Evolutionary conservation across 2,113 vertebrate genomes (phyloP).

Genomic region (Tamias sibiricus): DNA sequence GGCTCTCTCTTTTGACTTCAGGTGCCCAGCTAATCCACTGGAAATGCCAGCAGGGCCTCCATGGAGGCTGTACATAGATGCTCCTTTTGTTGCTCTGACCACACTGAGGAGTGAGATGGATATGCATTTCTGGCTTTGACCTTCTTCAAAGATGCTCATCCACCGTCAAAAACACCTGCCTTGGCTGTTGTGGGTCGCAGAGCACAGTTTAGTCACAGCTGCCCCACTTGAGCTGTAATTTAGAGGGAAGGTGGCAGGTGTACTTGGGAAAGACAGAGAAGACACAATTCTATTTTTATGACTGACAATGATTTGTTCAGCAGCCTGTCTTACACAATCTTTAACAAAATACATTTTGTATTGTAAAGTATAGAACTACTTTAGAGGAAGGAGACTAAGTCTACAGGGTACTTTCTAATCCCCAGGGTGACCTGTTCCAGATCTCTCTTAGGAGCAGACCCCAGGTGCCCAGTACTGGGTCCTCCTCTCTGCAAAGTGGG

Average conservation of each 20-base stretch:
- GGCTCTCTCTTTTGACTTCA: background rate
- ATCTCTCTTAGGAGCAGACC: background rate
- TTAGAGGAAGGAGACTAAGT: background rate
- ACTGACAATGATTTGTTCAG: background rate
- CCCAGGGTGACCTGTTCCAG: background rate
- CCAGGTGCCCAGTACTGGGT: background rate
- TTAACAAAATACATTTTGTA: background rate
- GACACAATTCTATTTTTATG: constrained; percentile 1
- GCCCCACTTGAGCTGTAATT: background rate
- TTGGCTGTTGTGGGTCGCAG: background rate
- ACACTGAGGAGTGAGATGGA: background rate
- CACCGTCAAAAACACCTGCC: background rate
- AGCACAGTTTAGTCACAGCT: background rate
- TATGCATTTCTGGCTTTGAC: background rate
- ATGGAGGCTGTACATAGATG: background rate
- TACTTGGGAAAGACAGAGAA: constrained; percentile 25
- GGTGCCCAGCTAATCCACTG: background rate
- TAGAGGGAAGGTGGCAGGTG: background rate
- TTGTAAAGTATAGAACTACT: background rate
- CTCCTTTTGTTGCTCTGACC: background rate
- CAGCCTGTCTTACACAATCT: background rate
- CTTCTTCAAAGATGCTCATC: background rate
- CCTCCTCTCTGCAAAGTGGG: background rate
- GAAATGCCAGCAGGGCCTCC: background rate
- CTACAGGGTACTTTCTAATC: background rate